These are phyloP conservation scores for Crossocerus cetratus DNA, from an alignment of 2,888 invertebrate genomes.

Conservation along the genomic window DNA sequence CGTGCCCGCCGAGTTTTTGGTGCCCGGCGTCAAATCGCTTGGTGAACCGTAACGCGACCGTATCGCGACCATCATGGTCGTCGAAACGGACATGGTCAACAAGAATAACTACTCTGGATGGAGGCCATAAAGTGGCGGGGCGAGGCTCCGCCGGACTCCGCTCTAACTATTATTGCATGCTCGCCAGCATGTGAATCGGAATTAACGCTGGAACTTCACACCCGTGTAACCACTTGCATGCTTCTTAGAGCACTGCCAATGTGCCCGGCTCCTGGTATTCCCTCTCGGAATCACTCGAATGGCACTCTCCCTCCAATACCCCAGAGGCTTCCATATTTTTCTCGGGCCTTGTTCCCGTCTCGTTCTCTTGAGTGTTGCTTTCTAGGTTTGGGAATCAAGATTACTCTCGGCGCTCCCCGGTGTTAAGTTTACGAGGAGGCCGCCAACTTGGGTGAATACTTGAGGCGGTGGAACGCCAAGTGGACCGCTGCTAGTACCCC, in stretches of 20 bases:
- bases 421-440: conserved; percentile 34
- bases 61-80: conserved; percentile 63
- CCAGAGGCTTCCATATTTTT: too few species aligned
- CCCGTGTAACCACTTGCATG: not conserved
- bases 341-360: too few species aligned
- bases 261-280: too few species aligned
- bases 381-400: conserved; percentile 20
- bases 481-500: conserved; percentile 33
- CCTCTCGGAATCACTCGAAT: too few species aligned
- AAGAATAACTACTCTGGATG: conserved; percentile 58
- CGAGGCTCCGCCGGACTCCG: conserved; percentile 27
- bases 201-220: conserved; percentile 17
- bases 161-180: conserved; percentile 31
- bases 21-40: conserved; percentile 66
- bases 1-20: conserved; percentile 49
- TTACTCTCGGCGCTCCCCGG: conserved; percentile 39
- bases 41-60: conserved; percentile 73
- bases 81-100: conserved; percentile 62
- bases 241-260: too few species aligned
- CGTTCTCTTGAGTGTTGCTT: not conserved
- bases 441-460: conserved; percentile 45
- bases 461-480: conserved; percentile 43
- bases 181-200: conserved; percentile 7
- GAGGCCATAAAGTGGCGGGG: conserved; percentile 33
- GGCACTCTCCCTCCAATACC: too few species aligned